phyloP scores from a whole-genome alignment of 1,140 invertebrate species.

The Pseudachorutes palmiensis region DNA sequence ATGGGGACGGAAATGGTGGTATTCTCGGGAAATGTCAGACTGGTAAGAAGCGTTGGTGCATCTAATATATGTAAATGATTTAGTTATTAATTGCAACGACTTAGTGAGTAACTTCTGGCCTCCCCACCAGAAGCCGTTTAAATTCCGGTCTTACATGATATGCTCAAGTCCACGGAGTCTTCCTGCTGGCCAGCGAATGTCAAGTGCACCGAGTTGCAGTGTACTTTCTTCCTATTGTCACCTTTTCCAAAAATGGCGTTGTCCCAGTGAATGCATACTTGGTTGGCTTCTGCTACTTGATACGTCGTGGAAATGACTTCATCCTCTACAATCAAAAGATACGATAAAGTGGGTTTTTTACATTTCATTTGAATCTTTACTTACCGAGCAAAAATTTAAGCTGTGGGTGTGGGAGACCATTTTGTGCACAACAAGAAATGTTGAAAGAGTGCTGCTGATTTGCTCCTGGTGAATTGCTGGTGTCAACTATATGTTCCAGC shows the following conservation, averaged over 20 bases:
- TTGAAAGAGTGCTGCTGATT: too few relatives aligned
- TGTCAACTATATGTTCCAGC: background rate
- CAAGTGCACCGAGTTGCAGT: background rate
- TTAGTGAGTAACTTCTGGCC: background rate
- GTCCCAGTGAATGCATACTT: background rate
- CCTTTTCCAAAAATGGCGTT: background rate
- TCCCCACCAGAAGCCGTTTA: too few relatives aligned
- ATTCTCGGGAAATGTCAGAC: background rate
- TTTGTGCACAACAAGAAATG: conserved; percentile 1
- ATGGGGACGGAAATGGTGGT: background rate
- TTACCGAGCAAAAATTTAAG: background rate
- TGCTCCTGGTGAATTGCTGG: too few relatives aligned
- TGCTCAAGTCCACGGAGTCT: background rate
- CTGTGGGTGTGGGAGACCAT: background rate
- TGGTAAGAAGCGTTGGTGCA: background rate
- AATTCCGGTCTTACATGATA: background rate
- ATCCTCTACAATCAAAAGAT: too few relatives aligned
- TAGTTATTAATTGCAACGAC: background rate
- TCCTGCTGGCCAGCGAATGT: background rate
- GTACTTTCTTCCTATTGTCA: background rate
- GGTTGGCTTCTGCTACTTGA: background rate
- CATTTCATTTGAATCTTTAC: background rate
- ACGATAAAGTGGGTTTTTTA: background rate
- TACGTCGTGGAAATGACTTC: too few relatives aligned
- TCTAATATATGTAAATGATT: too few relatives aligned